These are phyloP conservation scores for Ianthella basta DNA, from an alignment of 37 sponge, comb jelly and placozoan species.

Conservation along the genomic window DNA sequence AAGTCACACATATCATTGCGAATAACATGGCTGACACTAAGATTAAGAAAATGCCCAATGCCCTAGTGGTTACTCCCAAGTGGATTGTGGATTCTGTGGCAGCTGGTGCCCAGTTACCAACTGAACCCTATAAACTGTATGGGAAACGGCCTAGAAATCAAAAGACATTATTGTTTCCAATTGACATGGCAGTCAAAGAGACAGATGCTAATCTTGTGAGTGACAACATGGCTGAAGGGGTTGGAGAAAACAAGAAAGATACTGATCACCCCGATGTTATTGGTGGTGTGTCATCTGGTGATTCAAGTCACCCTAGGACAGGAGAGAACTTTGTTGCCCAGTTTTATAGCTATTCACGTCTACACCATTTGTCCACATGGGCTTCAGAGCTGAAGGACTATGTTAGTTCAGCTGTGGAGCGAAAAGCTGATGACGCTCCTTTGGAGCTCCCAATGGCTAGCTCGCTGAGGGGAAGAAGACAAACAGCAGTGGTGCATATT, in stretches of 20 bases:
- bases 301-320: background rate
- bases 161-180: slow-evolving; percentile 24
- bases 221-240: background rate
- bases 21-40: slow-evolving; percentile 82
- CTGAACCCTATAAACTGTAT: slow-evolving; percentile 57
- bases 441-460: background rate
- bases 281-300: background rate
- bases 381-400: slow-evolving; percentile 77
- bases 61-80: slow-evolving; percentile 48
- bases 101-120: slow-evolving; percentile 48
- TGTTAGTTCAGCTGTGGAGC: slow-evolving; percentile 40
- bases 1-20: slow-evolving; percentile 89
- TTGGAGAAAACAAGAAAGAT: background rate
- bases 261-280: too few species aligned
- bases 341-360: slow-evolving; percentile 87
- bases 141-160: slow-evolving; percentile 27
- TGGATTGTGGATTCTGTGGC: slow-evolving; percentile 81
- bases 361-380: slow-evolving; percentile 93
- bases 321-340: slow-evolving; percentile 69
- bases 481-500: slow-evolving; percentile 74
- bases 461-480: slow-evolving; percentile 21
- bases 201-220: background rate
- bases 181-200: background rate
- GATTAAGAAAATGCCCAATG: slow-evolving; percentile 51
- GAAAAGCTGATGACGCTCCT: slow-evolving; percentile 16